Percentiles rank a stretch among this genome's conserved stretches.
phyloP scores from a whole-genome alignment of 2,113 vertebrate species.

The Xyrauchen texanus region DNA sequence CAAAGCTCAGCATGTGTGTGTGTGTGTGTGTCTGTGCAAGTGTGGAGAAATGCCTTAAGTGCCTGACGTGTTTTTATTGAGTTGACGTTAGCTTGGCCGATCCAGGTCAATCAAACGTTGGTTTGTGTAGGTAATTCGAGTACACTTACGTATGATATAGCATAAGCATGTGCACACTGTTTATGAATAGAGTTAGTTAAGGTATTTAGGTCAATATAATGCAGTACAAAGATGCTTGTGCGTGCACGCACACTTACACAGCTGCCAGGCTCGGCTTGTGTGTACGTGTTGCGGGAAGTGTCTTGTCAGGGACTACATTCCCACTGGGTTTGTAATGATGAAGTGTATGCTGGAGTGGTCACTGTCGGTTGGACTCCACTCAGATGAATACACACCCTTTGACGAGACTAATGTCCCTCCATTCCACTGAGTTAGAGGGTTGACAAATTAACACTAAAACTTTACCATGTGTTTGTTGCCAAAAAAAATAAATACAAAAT shows the following conservation, averaged over 20 bases:
- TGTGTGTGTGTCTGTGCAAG: slow-evolving; percentile 2
- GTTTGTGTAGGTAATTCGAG: slow-evolving; percentile 1
- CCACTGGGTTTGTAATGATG: slow-evolving; percentile 52
- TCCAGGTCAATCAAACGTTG: neutral
- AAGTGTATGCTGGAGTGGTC: slow-evolving; percentile 46
- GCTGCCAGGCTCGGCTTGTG: slow-evolving; percentile 41
- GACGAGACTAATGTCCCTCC: slow-evolving; percentile 26
- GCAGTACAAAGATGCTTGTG: slow-evolving; percentile 38
- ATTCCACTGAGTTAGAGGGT: slow-evolving; percentile 2
- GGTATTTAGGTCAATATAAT: slow-evolving; percentile 27
- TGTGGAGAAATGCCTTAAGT: slow-evolving; percentile 20
- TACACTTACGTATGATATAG: neutral
- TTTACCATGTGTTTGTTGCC: too few relatives aligned
- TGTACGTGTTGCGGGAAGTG: slow-evolving; percentile 49
- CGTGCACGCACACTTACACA: slow-evolving; percentile 38
- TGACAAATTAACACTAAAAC: too few relatives aligned
- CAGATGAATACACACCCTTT: slow-evolving; percentile 42
- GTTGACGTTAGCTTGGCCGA: neutral
- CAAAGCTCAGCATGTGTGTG: slow-evolving; percentile 43
- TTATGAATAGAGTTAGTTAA: slow-evolving; percentile 26
- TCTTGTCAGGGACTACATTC: slow-evolving; percentile 51
- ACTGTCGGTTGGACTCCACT: slow-evolving; percentile 43
- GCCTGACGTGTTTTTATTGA: slow-evolving; percentile 20
- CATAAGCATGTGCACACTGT: slow-evolving; percentile 5
- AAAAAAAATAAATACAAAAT: too few relatives aligned